Percentiles rank a stretch among this genome's conserved stretches.
Conservation (phyloP, 2,797 vertebrate genomes). For the Spatula versicolor region DNA sequence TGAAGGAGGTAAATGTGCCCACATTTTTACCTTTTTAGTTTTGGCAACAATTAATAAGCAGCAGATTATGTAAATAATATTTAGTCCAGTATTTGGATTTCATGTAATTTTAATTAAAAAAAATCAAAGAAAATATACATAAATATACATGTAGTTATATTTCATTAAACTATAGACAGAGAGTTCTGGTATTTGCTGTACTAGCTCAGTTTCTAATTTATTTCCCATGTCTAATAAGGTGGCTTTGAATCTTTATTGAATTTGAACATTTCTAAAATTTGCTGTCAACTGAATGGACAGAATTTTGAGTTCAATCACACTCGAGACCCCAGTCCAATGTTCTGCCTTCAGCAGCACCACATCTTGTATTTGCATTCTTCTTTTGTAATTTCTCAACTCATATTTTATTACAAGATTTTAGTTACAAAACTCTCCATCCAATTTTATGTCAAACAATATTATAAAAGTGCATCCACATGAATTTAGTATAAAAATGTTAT, state of each 20-base stretch:
- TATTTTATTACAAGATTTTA: slow-evolving; percentile 45
- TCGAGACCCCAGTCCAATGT: not conserved
- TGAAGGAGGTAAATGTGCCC: not conserved
- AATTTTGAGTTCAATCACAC: not conserved
- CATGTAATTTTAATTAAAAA: not conserved
- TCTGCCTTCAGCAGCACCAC: not conserved
- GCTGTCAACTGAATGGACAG: not conserved
- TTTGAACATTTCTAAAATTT: not conserved
- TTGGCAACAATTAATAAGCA: not conserved
- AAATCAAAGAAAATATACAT: not conserved
- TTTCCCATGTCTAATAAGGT: not conserved
- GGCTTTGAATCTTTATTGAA: not conserved
- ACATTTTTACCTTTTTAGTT: not conserved
- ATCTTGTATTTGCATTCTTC: not conserved
- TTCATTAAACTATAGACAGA: not conserved
- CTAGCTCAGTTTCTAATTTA: not conserved
- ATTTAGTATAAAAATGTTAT: slow-evolving; percentile 37
- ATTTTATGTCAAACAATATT: slow-evolving; percentile 55
- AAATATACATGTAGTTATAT: not conserved
- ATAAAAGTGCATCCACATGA: slow-evolving; percentile 5
- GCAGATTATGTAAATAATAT: not conserved
- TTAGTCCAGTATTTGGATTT: not conserved
- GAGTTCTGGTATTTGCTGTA: not conserved
- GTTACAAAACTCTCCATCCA: slow-evolving; percentile 46
- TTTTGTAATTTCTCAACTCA: slow-evolving; percentile 30